These are phyloP conservation scores for Ashinkailepas kermadecensis DNA, from an alignment of 2,888 invertebrate species.

Conservation along the genomic window DNA sequence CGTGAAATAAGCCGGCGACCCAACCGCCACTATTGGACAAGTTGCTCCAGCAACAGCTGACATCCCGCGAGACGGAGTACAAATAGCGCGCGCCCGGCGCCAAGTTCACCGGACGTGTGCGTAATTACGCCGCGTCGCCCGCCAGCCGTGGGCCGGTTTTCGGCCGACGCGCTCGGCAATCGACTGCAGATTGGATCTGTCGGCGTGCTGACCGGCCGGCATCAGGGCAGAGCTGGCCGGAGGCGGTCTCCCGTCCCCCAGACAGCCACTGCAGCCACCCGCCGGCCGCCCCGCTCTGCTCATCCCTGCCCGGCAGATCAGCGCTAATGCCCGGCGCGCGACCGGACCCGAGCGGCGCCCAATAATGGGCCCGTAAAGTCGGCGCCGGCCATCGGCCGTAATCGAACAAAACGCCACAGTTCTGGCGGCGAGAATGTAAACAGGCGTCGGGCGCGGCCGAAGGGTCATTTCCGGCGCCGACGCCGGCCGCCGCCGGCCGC, in stretches of 20 bases:
- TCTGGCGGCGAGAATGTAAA: neutral
- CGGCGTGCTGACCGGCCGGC: neutral
- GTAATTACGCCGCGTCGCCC: neutral
- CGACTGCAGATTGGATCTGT: neutral
- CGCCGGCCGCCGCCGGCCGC: neutral
- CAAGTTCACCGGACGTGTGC: neutral
- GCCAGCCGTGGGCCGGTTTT: neutral
- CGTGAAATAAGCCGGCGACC: neutral
- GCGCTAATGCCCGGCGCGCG: neutral
- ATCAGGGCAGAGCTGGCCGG: neutral
- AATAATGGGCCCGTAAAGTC: neutral
- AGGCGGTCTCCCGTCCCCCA: neutral
- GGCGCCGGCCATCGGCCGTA: neutral
- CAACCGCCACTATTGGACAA: neutral
- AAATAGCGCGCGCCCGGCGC: neutral
- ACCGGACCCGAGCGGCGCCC: neutral
- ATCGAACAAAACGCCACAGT: neutral
- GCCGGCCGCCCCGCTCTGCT: neutral
- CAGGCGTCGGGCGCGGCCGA: neutral
- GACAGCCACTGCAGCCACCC: too few species aligned
- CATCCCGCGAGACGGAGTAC: neutral
- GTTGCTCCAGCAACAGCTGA: neutral
- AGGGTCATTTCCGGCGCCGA: neutral
- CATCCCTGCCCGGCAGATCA: neutral
- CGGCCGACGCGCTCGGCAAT: neutral